phyloP scores from a whole-genome alignment of 2,797 vertebrate genomes.

The Phoeniculus purpureus region DNA sequence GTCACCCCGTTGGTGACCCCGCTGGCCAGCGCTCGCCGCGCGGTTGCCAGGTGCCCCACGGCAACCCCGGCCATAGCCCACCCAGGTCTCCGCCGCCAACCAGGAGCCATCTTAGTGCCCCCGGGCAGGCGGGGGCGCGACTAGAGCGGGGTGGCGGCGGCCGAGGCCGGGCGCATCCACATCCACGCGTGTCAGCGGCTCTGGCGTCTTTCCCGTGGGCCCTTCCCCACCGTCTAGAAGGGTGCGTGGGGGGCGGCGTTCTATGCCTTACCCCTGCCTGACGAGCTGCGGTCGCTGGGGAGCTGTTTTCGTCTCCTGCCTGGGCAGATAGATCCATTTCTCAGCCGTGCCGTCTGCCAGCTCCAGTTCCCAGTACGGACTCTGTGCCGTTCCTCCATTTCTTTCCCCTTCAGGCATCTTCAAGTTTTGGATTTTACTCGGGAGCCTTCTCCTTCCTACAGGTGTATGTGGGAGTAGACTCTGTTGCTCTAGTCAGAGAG shows the following conservation, averaged over 20 bases:
- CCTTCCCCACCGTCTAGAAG: background rate
- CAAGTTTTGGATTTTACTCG: constrained; percentile 46
- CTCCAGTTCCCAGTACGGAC: background rate
- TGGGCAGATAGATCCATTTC: background rate
- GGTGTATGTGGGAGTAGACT: constrained; percentile 35
- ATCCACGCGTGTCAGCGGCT: background rate
- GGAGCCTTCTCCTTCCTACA: constrained; percentile 56
- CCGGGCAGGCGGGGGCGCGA: background rate
- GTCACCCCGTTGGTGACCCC: constrained; percentile 41
- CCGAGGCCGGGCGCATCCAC: background rate
- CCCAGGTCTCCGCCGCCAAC: background rate
- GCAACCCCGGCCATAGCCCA: background rate
- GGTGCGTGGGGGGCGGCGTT: background rate
- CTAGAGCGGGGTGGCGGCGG: background rate
- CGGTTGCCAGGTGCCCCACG: background rate
- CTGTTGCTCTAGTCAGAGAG: constrained; percentile 9
- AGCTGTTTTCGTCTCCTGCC: background rate
- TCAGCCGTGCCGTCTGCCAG: background rate
- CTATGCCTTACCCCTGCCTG: background rate
- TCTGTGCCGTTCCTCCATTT: constrained; percentile 22
- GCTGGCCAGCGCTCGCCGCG: background rate
- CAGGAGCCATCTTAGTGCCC: constrained; percentile 44
- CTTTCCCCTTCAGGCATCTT: background rate
- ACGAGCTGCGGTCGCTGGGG: background rate
- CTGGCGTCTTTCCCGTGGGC: background rate